Evolutionary conservation across 2,113 vertebrate genomes (phyloP).

Genomic region (Halcyon malimbica): DNA sequence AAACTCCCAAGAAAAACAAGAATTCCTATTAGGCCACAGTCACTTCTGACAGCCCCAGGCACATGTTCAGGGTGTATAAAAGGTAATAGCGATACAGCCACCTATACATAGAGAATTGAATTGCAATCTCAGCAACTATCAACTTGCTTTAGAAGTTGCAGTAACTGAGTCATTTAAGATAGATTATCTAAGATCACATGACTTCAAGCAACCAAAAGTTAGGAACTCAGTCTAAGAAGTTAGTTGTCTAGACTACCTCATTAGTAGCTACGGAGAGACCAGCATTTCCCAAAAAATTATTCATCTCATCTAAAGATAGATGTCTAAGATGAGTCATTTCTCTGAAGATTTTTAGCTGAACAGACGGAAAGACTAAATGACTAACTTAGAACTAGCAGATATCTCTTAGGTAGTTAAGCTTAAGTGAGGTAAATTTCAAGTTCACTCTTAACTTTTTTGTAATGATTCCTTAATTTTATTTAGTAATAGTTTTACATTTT

Average conservation of each 20-base stretch:
- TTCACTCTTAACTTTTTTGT: neutral
- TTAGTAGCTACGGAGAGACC: neutral
- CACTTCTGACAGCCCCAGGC: neutral
- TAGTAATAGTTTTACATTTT: neutral
- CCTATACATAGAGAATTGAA: neutral
- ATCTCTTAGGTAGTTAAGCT: neutral
- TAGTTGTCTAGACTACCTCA: neutral
- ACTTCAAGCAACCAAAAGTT: neutral
- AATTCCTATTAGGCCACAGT: accelerated
- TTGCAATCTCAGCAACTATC: neutral
- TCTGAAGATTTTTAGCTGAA: neutral
- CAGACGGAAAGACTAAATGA: neutral
- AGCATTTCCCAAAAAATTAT: neutral
- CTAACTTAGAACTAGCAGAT: neutral
- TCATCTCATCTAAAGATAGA: neutral
- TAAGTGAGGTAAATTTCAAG: neutral
- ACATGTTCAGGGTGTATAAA: neutral
- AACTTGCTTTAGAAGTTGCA: neutral
- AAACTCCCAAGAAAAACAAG: neutral
- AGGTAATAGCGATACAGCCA: neutral
- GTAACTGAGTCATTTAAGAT: accelerated
- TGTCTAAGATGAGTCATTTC: neutral
- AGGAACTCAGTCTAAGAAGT: neutral
- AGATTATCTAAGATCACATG: neutral
- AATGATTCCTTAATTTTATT: neutral